Base-by-base conservation (phyloP, 1,140 invertebrate species). In the Ooceraea biroi region DNA sequence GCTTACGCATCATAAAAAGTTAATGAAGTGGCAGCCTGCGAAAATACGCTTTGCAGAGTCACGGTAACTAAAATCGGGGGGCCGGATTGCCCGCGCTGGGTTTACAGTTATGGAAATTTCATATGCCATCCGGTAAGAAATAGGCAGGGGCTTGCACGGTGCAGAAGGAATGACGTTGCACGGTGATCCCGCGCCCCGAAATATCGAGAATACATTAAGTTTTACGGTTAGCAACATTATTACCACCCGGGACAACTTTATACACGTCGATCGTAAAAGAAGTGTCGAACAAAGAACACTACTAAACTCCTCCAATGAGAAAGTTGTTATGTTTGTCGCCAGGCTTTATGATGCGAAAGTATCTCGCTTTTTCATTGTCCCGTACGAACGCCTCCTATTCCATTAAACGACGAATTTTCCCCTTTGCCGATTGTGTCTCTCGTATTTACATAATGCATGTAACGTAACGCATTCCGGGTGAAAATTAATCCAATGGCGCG, bases 281-380 rank as follows among this genome's bases (percentile, higher is more conserved):
- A 82, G 68, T 83, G 68, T 69, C 57, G 83, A 77, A 89, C 90
- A 87, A 89, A 86, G 82, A 60, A 85, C 82, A 78, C 83, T 91
- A 90, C 89, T 91, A 91, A 92, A 92, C 87, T 91, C 86, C 82
- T 83, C 77, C 86, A 88, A 88, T 89, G 86, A 90, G 89, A 90
- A 90, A 90, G 87, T 91, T 91, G 90, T 91, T 91, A 89, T 89
- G 88, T 82, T 85, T 76, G 65, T 57, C 61, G 7, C 14, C 71
- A 58, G 36, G 61, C 57, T 92, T 91, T 92, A 92, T 80, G 86
- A 89, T 25, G 50, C 48, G 55, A 61, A 22, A 50, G 74, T 82
- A 58, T 74, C 14, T n/a, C 27, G 7, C 44, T 36, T 7, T 74
- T 41, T 57, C 61, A 57, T 50, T 41, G 14, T 71, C 19, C 25